Base-by-base conservation (phyloP, 2,888 invertebrate species). In the Yponomeuta cagnagella region DNA sequence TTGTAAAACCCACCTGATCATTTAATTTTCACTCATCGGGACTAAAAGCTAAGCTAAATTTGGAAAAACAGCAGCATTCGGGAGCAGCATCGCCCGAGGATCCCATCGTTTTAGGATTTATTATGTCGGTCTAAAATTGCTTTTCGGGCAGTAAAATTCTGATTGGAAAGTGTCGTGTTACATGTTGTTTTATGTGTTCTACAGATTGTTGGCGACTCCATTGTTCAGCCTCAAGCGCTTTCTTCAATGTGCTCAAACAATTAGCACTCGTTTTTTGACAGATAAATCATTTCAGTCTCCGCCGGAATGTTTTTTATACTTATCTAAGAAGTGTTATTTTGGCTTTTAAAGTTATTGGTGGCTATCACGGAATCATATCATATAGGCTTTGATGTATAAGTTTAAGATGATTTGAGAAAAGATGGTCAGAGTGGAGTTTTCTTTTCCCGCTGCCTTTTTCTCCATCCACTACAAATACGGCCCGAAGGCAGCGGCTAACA, bases 41-140 rank as follows among this genome's bases (percentile, higher is more conserved):
- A 58, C 12, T 30, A 30, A 65, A 65, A 65, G 2, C 67, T 2
- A 43, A 43, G 79, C 69, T 48, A 72, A 70, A 80, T 81, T 74
- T 23, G 77, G 75, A 77, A 71, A 65, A 71, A 76, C 75, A 63
- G 33, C 9, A 70, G 37, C 23, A 68, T 63, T 23, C 43, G 10
- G 68, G 33, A 37, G 68, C 70, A 37, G 48, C 48, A 37, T 68
- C 52, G 68, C 76, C 23, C 80, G 80, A 83, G 79, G 81, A 82
- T 87, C 85, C 85, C 82, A 86, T 85, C 83, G 84, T 75, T 88
- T 85, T 87, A 88, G 81, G 83, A 90, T 90, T 90, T 90, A 90
- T 87, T 84, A 84, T 81, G 81, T 80, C 80, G 81, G 78, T 72
- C 78, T 83, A 84, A 84, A 87, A 90, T 86, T 82, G 88, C 84